Percentiles rank a stretch among this genome's conserved stretches.
Conservation (phyloP, 1,140 invertebrate species). For the Coenobita brevimanus region DNA sequence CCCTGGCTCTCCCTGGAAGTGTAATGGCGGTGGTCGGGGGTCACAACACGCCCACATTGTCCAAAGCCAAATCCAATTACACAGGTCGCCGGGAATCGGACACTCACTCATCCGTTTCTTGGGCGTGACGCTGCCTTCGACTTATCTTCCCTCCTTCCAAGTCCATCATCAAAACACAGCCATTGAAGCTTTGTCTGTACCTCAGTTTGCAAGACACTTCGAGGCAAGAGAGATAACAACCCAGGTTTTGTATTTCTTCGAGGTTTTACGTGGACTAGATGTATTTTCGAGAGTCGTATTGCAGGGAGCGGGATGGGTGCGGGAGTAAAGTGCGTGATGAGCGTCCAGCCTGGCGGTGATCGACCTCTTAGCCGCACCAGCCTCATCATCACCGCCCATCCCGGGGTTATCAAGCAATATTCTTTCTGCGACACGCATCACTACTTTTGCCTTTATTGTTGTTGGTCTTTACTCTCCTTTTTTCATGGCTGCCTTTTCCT, state of each 20-base stretch:
- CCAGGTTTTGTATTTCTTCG: not conserved
- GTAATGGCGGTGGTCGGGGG: conserved; percentile 40
- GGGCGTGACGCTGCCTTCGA: not conserved
- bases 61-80: conserved; percentile 64
- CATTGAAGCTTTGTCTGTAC: no score
- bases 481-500: no score
- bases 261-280: no score
- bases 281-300: no score
- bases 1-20: not conserved
- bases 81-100: conserved; percentile 53
- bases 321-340: conserved; percentile 33
- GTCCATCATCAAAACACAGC: not conserved
- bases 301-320: not conserved
- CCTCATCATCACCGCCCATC: conserved; percentile 40
- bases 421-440: no score
- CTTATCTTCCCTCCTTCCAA: not conserved
- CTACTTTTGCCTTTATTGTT: no score
- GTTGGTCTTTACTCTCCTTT: not conserved
- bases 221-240: no score
- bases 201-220: no score
- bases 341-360: not conserved
- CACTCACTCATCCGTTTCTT: conserved; percentile 30
- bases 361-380: not conserved
- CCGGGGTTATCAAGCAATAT: conserved; percentile 31
- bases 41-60: conserved; percentile 50